Evolutionary conservation across 2,797 vertebrate species (phyloP).

Genomic region (Anguilla marmorata): DNA sequence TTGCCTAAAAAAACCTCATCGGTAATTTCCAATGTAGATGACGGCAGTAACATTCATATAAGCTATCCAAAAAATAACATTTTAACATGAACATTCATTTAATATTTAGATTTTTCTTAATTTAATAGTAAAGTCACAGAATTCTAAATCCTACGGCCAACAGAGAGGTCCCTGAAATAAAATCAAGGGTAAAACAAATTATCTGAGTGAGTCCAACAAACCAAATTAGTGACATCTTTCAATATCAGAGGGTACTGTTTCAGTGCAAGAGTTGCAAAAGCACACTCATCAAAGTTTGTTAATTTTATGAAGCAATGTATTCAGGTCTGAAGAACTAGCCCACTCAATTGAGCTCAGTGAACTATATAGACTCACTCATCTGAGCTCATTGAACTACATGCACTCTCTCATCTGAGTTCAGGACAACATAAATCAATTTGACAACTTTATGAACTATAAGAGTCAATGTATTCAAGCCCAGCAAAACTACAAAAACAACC

Average conservation of each 20-base stretch:
- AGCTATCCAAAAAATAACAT: background rate
- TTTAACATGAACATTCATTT: background rate
- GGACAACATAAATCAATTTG: background rate
- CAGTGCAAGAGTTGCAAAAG: background rate
- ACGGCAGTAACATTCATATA: background rate
- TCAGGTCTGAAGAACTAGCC: background rate
- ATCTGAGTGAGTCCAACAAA: too few relatives aligned
- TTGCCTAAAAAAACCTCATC: background rate
- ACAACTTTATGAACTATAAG: too few relatives aligned
- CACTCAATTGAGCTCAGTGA: background rate
- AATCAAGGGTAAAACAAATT: too few relatives aligned
- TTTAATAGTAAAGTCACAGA: too few relatives aligned
- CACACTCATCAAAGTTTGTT: background rate
- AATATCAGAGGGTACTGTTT: background rate
- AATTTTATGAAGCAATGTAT: background rate
- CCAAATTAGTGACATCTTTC: background rate
- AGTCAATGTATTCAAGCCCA: too few relatives aligned
- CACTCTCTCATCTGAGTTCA: too few relatives aligned
- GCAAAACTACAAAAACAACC: background rate
- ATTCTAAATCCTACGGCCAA: too few relatives aligned
- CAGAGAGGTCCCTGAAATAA: too few relatives aligned
- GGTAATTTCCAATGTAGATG: background rate
- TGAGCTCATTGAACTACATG: too few relatives aligned
- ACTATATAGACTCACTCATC: background rate
- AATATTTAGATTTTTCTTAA: background rate